phyloP scores from a whole-genome alignment of 2,888 invertebrate species.

The Lydus trimaculatus region DNA sequence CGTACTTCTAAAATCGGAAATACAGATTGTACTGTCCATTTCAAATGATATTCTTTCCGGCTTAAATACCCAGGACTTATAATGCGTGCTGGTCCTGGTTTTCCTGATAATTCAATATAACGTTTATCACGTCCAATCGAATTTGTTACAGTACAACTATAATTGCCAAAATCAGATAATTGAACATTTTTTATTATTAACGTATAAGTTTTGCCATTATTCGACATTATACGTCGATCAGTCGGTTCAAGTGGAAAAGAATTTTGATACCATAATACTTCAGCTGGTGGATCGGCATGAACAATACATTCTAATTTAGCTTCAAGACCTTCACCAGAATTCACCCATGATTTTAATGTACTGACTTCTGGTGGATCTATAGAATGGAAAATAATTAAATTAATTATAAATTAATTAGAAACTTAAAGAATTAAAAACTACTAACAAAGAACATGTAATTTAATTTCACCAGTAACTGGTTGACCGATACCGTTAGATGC shows the following conservation, averaged over 20 bases:
- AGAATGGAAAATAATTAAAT: background rate
- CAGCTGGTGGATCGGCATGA: slow-evolving; percentile 65
- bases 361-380: slow-evolving; percentile 71
- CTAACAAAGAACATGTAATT: slow-evolving; percentile 60
- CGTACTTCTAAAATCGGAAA: slow-evolving; percentile 70
- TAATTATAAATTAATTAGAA: background rate
- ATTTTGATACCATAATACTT: slow-evolving; percentile 70
- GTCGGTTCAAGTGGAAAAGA: slow-evolving; percentile 69
- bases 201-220: slow-evolving; percentile 66
- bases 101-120: slow-evolving; percentile 70
- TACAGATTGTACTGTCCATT: slow-evolving; percentile 73
- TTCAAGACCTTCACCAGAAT: slow-evolving; percentile 69
- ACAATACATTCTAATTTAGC: slow-evolving; percentile 69
- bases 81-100: slow-evolving; percentile 70
- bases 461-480: slow-evolving; percentile 58
- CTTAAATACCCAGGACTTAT: slow-evolving; percentile 68
- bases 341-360: slow-evolving; percentile 68
- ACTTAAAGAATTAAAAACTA: slow-evolving; percentile 13
- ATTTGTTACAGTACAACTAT: slow-evolving; percentile 59
- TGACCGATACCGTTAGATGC: slow-evolving; percentile 63
- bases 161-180: slow-evolving; percentile 70
- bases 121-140: slow-evolving; percentile 59
- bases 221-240: slow-evolving; percentile 68
- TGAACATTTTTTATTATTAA: slow-evolving; percentile 68
- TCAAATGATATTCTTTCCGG: slow-evolving; percentile 69